Conservation (phyloP, 2,888 invertebrate genomes). For the Argyresthia goedartella region DNA sequence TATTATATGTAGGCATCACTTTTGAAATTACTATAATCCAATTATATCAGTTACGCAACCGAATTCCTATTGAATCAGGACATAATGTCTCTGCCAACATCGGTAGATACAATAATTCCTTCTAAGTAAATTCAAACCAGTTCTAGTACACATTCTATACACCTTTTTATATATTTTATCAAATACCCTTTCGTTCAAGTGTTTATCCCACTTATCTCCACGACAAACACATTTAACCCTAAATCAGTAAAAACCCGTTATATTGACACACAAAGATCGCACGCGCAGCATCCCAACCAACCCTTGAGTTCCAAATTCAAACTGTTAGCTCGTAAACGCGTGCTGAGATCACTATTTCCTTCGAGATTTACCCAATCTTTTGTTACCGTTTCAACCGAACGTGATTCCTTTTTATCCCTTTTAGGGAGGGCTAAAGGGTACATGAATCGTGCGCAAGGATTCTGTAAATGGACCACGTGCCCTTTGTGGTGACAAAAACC, state of each 20-base stretch:
- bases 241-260: conserved; percentile 3
- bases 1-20: no score
- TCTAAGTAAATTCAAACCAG: no score
- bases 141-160: no score
- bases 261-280: conserved; percentile 31
- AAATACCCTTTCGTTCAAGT: no score
- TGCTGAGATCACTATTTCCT: conserved; percentile 52
- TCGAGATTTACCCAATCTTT: conserved; percentile 28
- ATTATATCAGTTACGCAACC: no score
- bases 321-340: conserved; percentile 55
- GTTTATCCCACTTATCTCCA: no score
- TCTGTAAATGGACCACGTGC: conserved; percentile 57
- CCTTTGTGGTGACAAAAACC: conserved; percentile 46
- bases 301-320: conserved; percentile 21
- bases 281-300: conserved; percentile 44
- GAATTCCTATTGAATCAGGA: no score
- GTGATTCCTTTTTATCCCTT: conserved; percentile 47
- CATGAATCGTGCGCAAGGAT: conserved; percentile 59
- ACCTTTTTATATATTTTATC: no score
- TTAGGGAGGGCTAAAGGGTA: conserved; percentile 42
- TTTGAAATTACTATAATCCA: no score
- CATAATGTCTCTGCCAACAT: no score
- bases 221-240: no score
- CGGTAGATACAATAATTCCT: no score
- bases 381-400: conserved; percentile 27